A percentile compares a stretch with the other conserved stretches of the same genome.
phyloP scores from a whole-genome alignment of 2,113 vertebrate species.

The Alaudala cheleensis region DNA sequence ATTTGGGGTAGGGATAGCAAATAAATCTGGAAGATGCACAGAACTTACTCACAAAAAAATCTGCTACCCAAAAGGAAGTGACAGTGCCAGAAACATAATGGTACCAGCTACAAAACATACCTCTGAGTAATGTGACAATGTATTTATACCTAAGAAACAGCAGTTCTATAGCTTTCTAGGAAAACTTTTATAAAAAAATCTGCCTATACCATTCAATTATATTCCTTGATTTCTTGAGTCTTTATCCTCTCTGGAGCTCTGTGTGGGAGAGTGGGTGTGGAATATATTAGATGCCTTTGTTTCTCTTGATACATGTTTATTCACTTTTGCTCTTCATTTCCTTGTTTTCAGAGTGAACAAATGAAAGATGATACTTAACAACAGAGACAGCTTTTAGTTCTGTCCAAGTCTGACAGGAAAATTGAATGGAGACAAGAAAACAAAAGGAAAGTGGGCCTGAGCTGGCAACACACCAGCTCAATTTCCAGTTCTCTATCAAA shows the following conservation, averaged over 20 bases:
- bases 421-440: background rate
- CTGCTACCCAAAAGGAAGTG: background rate
- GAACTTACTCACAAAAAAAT: background rate
- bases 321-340: background rate
- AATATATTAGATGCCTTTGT: background rate
- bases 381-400: conserved; percentile 15
- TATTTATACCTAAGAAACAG: background rate
- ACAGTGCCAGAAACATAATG: background rate
- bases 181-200: background rate
- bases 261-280: background rate
- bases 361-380: background rate
- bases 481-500: conserved; percentile 38
- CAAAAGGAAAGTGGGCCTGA: conserved; percentile 7
- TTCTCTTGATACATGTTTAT: conserved; percentile 14
- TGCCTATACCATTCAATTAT: background rate
- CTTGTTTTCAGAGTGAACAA: background rate
- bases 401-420: background rate
- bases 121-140: background rate
- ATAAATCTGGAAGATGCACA: background rate
- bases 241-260: background rate
- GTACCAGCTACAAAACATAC: background rate
- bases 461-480: conserved; percentile 32
- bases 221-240: background rate
- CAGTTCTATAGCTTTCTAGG: background rate
- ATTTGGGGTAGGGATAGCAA: background rate